These are phyloP conservation scores for Stenchaetothrips biformis DNA, from an alignment of 2,888 invertebrate genomes.

Conservation along the genomic window DNA sequence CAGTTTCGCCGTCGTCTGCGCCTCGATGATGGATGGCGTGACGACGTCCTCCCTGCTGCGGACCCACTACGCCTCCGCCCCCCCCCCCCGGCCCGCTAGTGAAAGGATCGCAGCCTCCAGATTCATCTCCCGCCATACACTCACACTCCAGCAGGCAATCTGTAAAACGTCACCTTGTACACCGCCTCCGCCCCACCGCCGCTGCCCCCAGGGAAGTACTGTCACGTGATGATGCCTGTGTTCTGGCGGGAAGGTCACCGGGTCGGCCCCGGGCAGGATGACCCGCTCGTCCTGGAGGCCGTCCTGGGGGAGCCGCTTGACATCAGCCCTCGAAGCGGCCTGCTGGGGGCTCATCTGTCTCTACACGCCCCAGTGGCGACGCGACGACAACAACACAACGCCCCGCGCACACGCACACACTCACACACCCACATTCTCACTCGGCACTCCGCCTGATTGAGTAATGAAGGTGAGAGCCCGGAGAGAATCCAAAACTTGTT, in stretches of 20 bases:
- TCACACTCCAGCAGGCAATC: constrained; percentile 44
- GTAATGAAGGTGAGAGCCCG: too few relatives aligned
- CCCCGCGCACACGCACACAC: too few relatives aligned
- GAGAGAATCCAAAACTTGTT: too few relatives aligned
- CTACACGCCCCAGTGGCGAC: too few relatives aligned
- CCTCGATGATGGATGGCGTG: background rate
- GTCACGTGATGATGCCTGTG: too few relatives aligned
- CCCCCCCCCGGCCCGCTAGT: background rate
- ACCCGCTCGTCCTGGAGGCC: constrained; percentile 29
- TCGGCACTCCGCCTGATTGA: too few relatives aligned
- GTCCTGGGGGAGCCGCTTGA: constrained; percentile 32
- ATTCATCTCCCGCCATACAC: constrained; percentile 42
- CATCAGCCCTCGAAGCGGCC: too few relatives aligned
- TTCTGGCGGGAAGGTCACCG: background rate
- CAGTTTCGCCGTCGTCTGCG: background rate
- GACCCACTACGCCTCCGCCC: background rate
- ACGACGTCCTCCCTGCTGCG: background rate
- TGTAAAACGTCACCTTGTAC: constrained; percentile 29
- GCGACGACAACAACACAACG: too few relatives aligned
- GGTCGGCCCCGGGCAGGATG: constrained; percentile 25
- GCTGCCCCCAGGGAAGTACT: too few relatives aligned
- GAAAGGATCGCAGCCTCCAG: background rate
- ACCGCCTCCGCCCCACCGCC: constrained; percentile 34
- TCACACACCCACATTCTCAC: too few relatives aligned
- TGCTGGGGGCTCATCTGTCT: too few relatives aligned